phyloP scores from a whole-genome alignment of 2,113 vertebrate species.

The Malurus melanocephalus region DNA sequence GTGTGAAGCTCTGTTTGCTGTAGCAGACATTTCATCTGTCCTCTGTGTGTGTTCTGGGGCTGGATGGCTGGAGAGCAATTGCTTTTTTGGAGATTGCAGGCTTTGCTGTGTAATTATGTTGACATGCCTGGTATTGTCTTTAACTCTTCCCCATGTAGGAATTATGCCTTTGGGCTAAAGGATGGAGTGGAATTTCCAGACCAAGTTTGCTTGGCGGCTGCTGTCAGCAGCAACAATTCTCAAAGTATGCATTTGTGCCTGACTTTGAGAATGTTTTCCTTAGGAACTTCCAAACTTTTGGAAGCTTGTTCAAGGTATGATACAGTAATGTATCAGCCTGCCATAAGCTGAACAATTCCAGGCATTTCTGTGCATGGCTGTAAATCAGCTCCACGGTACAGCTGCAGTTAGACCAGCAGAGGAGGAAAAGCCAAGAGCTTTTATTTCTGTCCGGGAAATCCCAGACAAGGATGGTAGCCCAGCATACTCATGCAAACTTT shows the following conservation, averaged over 20 bases:
- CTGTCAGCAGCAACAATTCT: neutral
- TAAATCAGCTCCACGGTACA: neutral
- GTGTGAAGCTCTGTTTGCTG: neutral
- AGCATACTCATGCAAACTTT: neutral
- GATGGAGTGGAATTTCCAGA: slow-evolving; percentile 16
- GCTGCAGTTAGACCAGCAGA: neutral
- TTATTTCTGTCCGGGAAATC: slow-evolving; percentile 9
- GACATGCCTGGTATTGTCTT: neutral
- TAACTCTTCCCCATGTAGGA: neutral
- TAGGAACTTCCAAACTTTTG: neutral
- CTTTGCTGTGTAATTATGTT: slow-evolving; percentile 40
- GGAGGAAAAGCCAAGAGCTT: neutral
- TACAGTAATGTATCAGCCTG: neutral
- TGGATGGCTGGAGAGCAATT: neutral
- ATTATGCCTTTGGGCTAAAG: neutral
- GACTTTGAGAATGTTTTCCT: neutral
- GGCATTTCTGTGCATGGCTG: neutral
- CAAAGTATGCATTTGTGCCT: accelerated
- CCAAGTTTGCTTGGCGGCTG: neutral
- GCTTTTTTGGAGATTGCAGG: neutral
- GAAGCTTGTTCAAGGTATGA: neutral
- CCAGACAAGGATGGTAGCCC: neutral
- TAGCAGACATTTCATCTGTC: neutral
- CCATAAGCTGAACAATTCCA: neutral
- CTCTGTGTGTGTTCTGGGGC: neutral